Conservation (phyloP, 2,113 vertebrate genomes). For the Myotis brandtii region DNA sequence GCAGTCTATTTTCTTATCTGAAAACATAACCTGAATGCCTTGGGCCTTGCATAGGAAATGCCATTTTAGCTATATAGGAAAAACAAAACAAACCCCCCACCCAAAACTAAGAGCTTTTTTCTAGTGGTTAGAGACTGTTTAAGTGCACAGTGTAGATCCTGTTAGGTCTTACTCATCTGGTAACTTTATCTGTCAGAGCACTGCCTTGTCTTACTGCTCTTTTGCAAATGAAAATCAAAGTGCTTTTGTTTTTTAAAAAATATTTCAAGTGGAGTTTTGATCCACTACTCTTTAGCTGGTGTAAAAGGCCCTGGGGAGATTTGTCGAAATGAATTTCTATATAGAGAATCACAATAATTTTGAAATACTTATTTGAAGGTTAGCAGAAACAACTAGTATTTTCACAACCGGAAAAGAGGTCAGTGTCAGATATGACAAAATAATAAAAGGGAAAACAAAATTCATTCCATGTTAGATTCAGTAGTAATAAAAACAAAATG, state of each 20-base stretch:
- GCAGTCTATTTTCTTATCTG: not conserved
- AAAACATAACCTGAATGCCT: not conserved
- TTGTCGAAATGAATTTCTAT: slow-evolving; percentile 48
- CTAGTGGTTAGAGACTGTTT: not conserved
- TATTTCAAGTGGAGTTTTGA: slow-evolving; percentile 46
- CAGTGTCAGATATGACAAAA: slow-evolving; percentile 21
- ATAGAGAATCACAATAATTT: slow-evolving; percentile 3
- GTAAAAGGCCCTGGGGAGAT: not conserved
- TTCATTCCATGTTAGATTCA: not conserved
- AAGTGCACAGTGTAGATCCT: not conserved
- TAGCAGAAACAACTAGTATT: slow-evolving; percentile 26
- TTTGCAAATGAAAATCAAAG: slow-evolving; percentile 47
- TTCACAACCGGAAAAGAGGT: slow-evolving; percentile 35
- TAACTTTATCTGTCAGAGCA: not conserved
- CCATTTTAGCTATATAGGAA: not conserved
- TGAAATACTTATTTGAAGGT: slow-evolving; percentile 53
- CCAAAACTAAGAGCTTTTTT: not conserved
- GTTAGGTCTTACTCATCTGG: not conserved
- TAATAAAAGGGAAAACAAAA: slow-evolving; percentile 8
- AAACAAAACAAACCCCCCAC: not conserved
- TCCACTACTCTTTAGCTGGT: not conserved
- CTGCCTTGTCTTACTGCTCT: not conserved
- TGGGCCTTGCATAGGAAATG: not conserved
- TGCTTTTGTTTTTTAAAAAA: not conserved
- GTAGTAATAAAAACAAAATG: not conserved